phyloP scores from a whole-genome alignment of 2,113 vertebrate genomes.

The Caranx ignobilis region DNA sequence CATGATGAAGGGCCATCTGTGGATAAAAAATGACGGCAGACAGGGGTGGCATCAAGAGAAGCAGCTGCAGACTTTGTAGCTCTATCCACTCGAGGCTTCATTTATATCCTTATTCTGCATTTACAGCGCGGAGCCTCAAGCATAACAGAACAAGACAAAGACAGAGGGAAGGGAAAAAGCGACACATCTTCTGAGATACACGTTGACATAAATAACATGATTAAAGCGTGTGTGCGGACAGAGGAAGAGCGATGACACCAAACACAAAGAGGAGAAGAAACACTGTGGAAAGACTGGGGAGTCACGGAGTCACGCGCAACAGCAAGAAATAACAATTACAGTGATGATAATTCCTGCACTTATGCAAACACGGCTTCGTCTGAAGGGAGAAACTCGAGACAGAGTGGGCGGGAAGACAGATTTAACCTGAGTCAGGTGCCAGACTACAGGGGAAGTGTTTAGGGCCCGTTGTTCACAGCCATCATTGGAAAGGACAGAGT shows the following conservation, averaged over 20 bases:
- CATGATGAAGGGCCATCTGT: conserved; percentile 38
- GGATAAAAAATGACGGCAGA: conserved; percentile 43
- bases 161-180: neutral
- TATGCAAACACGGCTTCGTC: conserved; percentile 49
- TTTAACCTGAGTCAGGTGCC: conserved; percentile 38
- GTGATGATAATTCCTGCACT: conserved; percentile 53
- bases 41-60: conserved; percentile 25
- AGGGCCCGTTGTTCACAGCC: conserved; percentile 52
- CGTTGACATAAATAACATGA: conserved; percentile 47
- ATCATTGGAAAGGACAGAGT: conserved; percentile 46
- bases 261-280: conserved; percentile 19
- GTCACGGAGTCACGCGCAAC: conserved; percentile 30
- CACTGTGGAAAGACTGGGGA: conserved; percentile 7
- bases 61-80: conserved; percentile 42
- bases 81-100: conserved; percentile 36
- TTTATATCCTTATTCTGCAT: conserved; percentile 35
- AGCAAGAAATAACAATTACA: conserved; percentile 51
- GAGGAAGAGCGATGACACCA: conserved; percentile 21
- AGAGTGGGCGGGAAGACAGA: conserved; percentile 62
- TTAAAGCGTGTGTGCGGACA: conserved; percentile 28
- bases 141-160: neutral
- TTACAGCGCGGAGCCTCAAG: conserved; percentile 9
- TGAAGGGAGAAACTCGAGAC: conserved; percentile 56
- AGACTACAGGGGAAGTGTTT: conserved; percentile 67
- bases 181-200: conserved; percentile 41